phyloP scores from a whole-genome alignment of 2,113 vertebrate genomes.

The Tetraodon nigroviridis region DNA sequence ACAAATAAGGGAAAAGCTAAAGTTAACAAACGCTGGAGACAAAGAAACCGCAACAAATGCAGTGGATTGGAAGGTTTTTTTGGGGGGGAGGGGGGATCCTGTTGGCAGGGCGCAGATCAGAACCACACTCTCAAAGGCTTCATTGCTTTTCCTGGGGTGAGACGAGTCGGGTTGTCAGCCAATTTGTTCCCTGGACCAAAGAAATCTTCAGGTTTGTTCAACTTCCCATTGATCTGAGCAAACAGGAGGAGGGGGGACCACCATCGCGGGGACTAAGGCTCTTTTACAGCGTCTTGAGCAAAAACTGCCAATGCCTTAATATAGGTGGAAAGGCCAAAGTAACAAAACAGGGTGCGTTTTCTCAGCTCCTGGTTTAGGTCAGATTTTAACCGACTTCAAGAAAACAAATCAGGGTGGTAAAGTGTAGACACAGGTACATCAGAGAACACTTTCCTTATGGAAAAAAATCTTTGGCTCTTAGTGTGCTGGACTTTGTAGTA shows the following conservation, averaged over 20 bases:
- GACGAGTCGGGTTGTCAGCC: slow-evolving; percentile 93
- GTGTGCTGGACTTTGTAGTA: slow-evolving; percentile 98
- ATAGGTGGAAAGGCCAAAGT: slow-evolving; percentile 87
- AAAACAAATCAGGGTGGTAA: slow-evolving; percentile 77
- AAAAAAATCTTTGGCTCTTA: slow-evolving; percentile 91
- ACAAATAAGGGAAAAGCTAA: slow-evolving; percentile 73
- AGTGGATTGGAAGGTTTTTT: slow-evolving; percentile 38
- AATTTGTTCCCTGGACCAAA: slow-evolving; percentile 98
- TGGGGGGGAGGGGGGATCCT: too few species aligned
- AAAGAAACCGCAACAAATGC: slow-evolving; percentile 40
- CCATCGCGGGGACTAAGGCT: slow-evolving; percentile 89
- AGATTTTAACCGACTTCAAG: slow-evolving; percentile 84
- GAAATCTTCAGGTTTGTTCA: slow-evolving; percentile 95
- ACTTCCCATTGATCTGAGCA: slow-evolving; percentile 88
- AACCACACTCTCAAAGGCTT: slow-evolving; percentile 89
- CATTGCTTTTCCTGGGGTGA: slow-evolving; percentile 90
- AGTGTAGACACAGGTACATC: slow-evolving; percentile 90
- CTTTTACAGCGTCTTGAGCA: slow-evolving; percentile 80
- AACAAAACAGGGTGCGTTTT: slow-evolving; percentile 75
- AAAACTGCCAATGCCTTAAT: slow-evolving; percentile 74
- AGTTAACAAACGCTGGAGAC: slow-evolving; percentile 23
- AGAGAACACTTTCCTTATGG: slow-evolving; percentile 77
- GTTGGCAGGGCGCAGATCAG: slow-evolving; percentile 80
- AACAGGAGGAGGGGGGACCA: slow-evolving; percentile 86
- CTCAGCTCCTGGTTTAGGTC: slow-evolving; percentile 77